Base-by-base conservation (phyloP, 2,797 vertebrate genomes). In the Rhinophrynus dorsalis region DNA sequence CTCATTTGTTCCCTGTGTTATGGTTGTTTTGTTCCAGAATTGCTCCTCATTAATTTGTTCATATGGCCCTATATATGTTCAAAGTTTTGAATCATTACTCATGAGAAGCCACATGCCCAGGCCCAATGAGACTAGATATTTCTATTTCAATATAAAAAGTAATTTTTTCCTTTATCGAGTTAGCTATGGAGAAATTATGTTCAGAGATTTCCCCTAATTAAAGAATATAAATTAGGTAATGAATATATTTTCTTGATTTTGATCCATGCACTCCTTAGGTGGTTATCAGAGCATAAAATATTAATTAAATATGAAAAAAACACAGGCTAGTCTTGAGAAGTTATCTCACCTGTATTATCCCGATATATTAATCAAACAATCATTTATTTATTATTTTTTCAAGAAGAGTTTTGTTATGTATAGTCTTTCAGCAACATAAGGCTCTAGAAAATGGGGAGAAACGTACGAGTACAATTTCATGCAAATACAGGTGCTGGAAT, bases 181-280 rank as follows among this genome's bases (percentile, higher is more conserved):
- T 51, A 37, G 47, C 38, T 24, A 30, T 18, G 80, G 11, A 80
- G 81, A 81, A 70, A 79, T 67, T 84, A 85, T 83, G 80, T 79
- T 40, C 18, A 79, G 47, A 50, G 55, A 20, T 75, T 75, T 79
- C 67, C 57, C 58, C 82, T 87, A 85, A 89, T 89, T 85, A 90
- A 86, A 78, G 79, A 74, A 81, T 84, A 79, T 82, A 84, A 85
- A 85, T 75, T 51, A 80, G 38, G 67, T 73, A 80, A 86, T 90
- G 87, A 89, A 85, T 88, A 79, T 69, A 77, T 84, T 87, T 89
- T 86, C 86, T 87, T 83, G 66, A 67, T 82, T 77, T 59, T 81
- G 80, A 78, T 81, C 75, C 48, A 74, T 81, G 79, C 71, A 38
- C 72, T 81, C 81, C 81, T 83, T 82, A 84, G 77, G 76, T 81